Evolutionary conservation across 2,888 invertebrate genomes (phyloP), one percentile per base, ranked within the genome.

Genomic region (Parochlus steinenii): DNA sequence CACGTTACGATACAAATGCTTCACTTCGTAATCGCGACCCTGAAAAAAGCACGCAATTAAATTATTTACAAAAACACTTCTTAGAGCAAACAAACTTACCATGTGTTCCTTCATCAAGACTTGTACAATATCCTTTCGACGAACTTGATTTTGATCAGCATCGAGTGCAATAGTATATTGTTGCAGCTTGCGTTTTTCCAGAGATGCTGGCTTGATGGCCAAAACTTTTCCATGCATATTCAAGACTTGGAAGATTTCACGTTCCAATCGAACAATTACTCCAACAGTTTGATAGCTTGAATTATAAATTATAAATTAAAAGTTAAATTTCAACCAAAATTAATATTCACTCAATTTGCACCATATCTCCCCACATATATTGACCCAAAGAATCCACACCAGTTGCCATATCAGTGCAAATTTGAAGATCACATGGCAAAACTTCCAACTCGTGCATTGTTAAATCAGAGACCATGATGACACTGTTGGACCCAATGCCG

Each of bases 291-390:
- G 93, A 0, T 89, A 69, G 53, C 73, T 74, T 46, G 10, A 49
- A 49, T 38, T 34, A 37, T 40, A 40, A 19, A 3, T 11, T 28
- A 31, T 30, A 2, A 6, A 34, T 20, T 38, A 27, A 7, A 36
- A 17, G n/a, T n/a, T n/a, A 5, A 31, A 32, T 27, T 11, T n/a
- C 28, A 37, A 7, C 27, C 23, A 12, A 8, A 3, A 5, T n/a
- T n/a, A 25, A 40, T 33, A 64, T 71, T 62, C 52, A 80, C 67
- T 93, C 92, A 3, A 93, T 62, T 54, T 90, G 87, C 1, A 98
- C 95, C 49, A 98, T 67, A 58, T 98, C 97, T 8, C 97, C 97
- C 83, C 92, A 97, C 59, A 97, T 93, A 60, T 90, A 98, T 63
- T 97, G 95, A 0, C 98, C 98, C 24, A 95, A 66, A 5, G 92